These are phyloP conservation scores for Gila orcuttii DNA, from an alignment of 2,113 vertebrate species.

Conservation along the genomic window DNA sequence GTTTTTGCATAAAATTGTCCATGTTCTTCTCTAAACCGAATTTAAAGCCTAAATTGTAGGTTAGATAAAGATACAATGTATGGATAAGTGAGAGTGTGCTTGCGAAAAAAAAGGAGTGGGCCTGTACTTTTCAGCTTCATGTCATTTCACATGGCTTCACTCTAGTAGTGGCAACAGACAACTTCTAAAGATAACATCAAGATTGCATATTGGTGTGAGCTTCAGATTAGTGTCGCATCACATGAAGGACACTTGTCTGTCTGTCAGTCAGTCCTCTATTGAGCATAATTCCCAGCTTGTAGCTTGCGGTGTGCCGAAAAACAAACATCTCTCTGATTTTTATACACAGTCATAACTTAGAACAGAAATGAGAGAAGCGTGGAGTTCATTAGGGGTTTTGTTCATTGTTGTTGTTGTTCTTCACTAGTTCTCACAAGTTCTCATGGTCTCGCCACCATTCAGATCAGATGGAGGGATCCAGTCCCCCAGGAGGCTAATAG, in stretches of 20 bases:
- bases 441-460: conserved; percentile 53
- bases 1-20: neutral
- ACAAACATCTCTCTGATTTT: neutral
- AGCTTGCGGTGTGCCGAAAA: neutral
- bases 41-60: neutral
- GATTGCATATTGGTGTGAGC: neutral
- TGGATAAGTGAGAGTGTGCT: neutral
- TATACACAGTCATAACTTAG: neutral
- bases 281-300: neutral
- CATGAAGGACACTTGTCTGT: neutral
- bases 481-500: conserved; percentile 73
- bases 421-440: neutral
- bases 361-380: neutral
- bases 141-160: neutral
- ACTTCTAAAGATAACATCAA: conserved; percentile 2
- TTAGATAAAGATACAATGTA: neutral
- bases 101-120: neutral
- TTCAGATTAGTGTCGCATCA: conserved; percentile 61
- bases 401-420: conserved; percentile 55
- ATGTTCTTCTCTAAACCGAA: too few relatives aligned
- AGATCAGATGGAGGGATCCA: conserved; percentile 46
- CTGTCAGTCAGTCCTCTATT: neutral
- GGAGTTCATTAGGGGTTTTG: conserved; percentile 51
- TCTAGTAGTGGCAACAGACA: neutral
- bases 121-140: neutral